Percentiles rank a stretch among this genome's conserved stretches.
Evolutionary conservation across 2,888 invertebrate genomes (phyloP).

Genomic region (Taphrorychus bicolor): DNA sequence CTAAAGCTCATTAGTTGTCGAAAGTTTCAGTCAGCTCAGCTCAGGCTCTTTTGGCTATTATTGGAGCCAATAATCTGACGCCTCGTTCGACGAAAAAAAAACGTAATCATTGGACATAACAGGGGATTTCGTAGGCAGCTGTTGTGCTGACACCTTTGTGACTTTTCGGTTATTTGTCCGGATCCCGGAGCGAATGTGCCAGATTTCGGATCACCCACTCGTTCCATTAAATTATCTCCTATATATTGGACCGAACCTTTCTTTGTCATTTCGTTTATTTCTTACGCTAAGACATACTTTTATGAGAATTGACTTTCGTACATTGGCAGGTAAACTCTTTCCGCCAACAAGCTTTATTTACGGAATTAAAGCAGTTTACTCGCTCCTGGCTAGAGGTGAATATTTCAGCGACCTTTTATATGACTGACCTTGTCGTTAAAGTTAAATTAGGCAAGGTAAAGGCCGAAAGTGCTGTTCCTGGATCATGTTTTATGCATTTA

Average conservation of each 20-base stretch:
- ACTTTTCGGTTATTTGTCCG: constrained; percentile 6
- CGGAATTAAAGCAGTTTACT: no score
- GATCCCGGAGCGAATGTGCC: background rate
- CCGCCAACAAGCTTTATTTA: background rate
- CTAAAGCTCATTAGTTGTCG: background rate
- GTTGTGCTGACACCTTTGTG: constrained; percentile 5
- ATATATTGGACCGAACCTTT: background rate
- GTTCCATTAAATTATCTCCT: background rate
- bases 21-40: background rate
- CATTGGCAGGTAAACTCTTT: no score
- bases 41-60: no score
- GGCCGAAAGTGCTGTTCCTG: constrained; percentile 1
- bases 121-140: constrained; percentile 7
- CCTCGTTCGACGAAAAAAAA: background rate
- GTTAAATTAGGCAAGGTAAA: constrained; percentile 13
- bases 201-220: background rate
- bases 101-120: constrained; percentile 1
- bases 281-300: background rate
- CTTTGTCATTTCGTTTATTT: background rate
- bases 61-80: background rate
- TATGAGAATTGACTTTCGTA: no score
- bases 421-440: constrained; percentile 17
- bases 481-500: constrained; percentile 7
- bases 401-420: constrained; percentile 12
- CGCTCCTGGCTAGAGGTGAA: background rate